Percentiles rank a stretch among this genome's conserved stretches.
These are phyloP conservation scores for Apamea sordens DNA, from an alignment of 2,888 invertebrate species.

Conservation along the genomic window DNA sequence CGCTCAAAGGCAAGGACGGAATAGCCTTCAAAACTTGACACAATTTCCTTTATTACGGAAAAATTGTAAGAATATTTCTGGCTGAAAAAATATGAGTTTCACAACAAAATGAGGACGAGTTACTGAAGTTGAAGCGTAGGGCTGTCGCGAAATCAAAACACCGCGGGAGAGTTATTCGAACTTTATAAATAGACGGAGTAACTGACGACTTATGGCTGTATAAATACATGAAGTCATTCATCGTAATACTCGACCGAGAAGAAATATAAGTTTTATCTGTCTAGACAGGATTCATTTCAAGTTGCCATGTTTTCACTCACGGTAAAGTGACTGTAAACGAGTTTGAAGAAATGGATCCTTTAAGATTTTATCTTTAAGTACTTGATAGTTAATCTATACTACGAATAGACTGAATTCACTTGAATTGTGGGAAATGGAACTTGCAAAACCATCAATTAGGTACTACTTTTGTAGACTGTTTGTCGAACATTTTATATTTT, in stretches of 20 bases:
- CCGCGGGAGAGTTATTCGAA: conserved; percentile 80
- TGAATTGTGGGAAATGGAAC: not conserved
- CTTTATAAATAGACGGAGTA: conserved; percentile 77
- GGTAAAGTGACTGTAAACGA: conserved; percentile 28
- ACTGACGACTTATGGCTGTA: conserved; percentile 66
- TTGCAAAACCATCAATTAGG: not conserved
- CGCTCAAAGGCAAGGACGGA: conserved; percentile 26
- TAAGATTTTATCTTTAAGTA: conserved; percentile 21
- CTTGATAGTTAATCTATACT: conserved; percentile 2
- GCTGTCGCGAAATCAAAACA: conserved; percentile 81
- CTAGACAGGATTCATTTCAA: conserved; percentile 54
- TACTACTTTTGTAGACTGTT: not conserved
- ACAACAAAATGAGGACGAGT: conserved; percentile 44
- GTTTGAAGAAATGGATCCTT: conserved; percentile 21
- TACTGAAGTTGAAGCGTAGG: conserved; percentile 44
- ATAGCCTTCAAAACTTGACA: conserved; percentile 41
- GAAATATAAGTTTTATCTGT: conserved; percentile 58
- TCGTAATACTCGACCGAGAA: conserved; percentile 68
- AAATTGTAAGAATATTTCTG: conserved; percentile 44
- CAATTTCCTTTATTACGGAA: conserved; percentile 42
- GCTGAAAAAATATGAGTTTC: conserved; percentile 38
- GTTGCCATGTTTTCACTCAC: conserved; percentile 32
- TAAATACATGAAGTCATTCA: conserved; percentile 76
- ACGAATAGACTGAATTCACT: not conserved
- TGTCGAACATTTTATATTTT: not conserved